These are phyloP conservation scores for Ptilorrhoa leucosticta DNA, from an alignment of 2,113 vertebrate genomes.

Conservation along the genomic window DNA sequence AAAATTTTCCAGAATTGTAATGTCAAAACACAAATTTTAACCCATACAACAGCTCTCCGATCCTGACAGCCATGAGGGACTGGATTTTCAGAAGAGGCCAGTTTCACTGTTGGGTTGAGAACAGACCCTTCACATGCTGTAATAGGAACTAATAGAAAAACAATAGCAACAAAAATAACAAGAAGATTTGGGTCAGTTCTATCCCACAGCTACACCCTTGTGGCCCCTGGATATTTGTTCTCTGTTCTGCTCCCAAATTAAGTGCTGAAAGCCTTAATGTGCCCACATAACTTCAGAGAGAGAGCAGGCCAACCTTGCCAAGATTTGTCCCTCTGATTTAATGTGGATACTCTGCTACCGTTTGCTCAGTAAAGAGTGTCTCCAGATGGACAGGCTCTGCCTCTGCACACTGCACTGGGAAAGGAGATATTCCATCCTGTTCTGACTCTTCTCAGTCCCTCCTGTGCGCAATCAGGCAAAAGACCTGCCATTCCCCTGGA, in stretches of 20 bases:
- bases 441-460: neutral
- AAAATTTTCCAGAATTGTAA: neutral
- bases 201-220: neutral
- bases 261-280: neutral
- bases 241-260: neutral
- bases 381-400: neutral
- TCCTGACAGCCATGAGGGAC: neutral
- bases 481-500: neutral
- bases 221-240: neutral
- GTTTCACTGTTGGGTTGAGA: neutral
- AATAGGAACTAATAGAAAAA: conserved; percentile 17
- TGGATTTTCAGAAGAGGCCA: neutral
- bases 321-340: neutral
- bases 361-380: neutral
- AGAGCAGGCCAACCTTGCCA: neutral
- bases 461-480: neutral
- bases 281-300: neutral
- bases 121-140: neutral
- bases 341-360: neutral
- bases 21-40: neutral
- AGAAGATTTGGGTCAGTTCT: neutral
- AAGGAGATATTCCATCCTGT: neutral
- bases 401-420: neutral
- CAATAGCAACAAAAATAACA: neutral
- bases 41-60: neutral